Base-by-base conservation (phyloP, 1,140 invertebrate genomes). In the Halyomorpha halys region DNA sequence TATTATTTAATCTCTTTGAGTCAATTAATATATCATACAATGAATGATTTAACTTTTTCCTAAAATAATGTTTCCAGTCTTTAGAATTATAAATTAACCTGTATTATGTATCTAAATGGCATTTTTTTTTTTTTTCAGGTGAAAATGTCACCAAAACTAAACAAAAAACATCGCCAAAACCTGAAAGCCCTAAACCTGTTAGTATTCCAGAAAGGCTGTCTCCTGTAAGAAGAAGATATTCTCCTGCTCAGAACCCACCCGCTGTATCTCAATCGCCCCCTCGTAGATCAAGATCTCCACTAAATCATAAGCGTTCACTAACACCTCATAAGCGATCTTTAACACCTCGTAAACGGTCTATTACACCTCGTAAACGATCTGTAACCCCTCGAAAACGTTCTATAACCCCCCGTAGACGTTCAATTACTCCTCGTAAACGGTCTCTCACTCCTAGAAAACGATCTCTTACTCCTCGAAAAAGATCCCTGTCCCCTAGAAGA, bases 121-220 rank as follows among this genome's bases (percentile, higher is more conserved):
- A n/a, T n/a, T n/a, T 30, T 25, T 56, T 56, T 25, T 23, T 56
- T 56, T 56, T 56, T 56, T 56, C 53, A 56, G 53, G 14, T 15
- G 15, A 21, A 18, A 19, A 18, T 11, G 5, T 49, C 11, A 49
- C 1, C 16, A 5, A 49, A 56, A 25, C 3, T 16, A 45, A 61
- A 61, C 16, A 6, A 23, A 63, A 44, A 27, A 51, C 3, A 53
- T 44, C 62, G 3, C 62, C 62, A 5, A 21, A 19, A 13, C 25
- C 59, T 1, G 53, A 56, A 25, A 56, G 53, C 14, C 44, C 30
- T 18, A 51, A 23, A 18, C n/a, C 53, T n/a, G 11, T 23, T 1
- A 23, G 44, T 14, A 49, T 25, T 9, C 2, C 13, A 18, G 39
- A 34, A 8, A 64, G 39, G n/a, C n/a, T 19, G 15, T 54, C 53